Percentiles rank a stretch among this genome's conserved stretches.
Evolutionary conservation across 2,888 invertebrate genomes (phyloP).

Genomic region (Emesis furor): DNA sequence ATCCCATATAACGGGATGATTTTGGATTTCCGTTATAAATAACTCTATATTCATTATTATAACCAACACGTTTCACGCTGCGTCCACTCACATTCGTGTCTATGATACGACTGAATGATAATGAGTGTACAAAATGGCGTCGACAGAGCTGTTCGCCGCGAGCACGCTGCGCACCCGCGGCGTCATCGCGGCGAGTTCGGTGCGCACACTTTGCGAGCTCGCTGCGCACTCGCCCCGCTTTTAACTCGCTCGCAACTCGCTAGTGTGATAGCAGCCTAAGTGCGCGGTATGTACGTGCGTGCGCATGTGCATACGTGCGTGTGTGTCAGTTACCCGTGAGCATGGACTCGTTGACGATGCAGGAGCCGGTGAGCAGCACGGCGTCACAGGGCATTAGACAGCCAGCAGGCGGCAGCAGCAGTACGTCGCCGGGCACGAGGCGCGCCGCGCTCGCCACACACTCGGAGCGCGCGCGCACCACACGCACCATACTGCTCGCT

Average conservation of each 20-base stretch:
- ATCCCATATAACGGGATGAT: no score
- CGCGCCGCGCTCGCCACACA: constrained; percentile 91
- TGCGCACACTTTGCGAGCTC: not conserved
- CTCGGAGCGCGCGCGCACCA: constrained; percentile 84
- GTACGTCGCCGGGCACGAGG: constrained; percentile 97
- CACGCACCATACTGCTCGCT: constrained; percentile 91
- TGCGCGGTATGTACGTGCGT: no score
- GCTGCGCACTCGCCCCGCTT: not conserved
- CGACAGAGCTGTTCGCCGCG: not conserved
- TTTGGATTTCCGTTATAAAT: no score
- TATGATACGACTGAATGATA: no score
- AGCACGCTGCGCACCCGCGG: no score
- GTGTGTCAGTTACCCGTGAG: no score
- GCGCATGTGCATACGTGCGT: no score
- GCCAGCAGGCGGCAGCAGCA: constrained; percentile 96
- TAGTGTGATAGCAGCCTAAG: not conserved
- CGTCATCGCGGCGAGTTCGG: no score
- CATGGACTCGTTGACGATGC: constrained; percentile 98
- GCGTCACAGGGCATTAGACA: constrained; percentile 97
- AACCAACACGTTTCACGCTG: no score
- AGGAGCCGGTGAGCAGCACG: constrained; percentile 96
- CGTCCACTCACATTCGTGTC: no score
- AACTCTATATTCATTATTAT: no score
- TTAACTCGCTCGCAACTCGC: not conserved
- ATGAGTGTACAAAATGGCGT: not conserved